Evolutionary conservation across 1,140 invertebrate genomes (phyloP), one percentile per base, ranked within the genome.

Genomic region (Meloidogyne exigua): DNA sequence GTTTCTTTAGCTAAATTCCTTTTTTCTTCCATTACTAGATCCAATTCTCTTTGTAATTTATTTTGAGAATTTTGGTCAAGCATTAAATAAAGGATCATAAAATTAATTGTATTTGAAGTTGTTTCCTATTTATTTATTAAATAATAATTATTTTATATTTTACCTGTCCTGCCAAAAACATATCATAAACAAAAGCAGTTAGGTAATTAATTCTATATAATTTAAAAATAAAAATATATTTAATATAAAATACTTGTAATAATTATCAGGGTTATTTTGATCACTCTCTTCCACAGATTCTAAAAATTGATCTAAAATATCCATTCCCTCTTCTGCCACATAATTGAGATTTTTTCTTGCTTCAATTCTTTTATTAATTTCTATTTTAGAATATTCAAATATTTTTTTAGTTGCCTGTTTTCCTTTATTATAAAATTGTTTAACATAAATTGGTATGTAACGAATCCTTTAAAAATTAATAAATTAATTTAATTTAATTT

Each of bases 71-170:
- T 49, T 36, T 64, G 76, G 57, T 79, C 26, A 12, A 64, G n/a
- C 63, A 81, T 78, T 25, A 81, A 25, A 65, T 92, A 92, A 12
- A 96, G 88, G 11, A 95, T 88, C 79, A 93, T 92, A 93, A 94
- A 96, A 12, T 92, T 90, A 12, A 96, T 84, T 0, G 94, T 93
- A 0, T 92, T 92, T 28, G 93, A 88, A 0, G 93, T 93, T 0
- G 94, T 96, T 85, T 96, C 95, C n/a, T 79, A 9, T 39, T 70
- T 26, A 28, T 62, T 44, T 18, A 21, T n/a, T 2, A 23, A 23
- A 11, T 9, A 11, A 12, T 12, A n/a, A 26, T 11, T 73, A 10
- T 36, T 72, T 72, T 36, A 15, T 62, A 72, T 4, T 39, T 39
- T 23, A 73, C 72, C n/a, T 73, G 72, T 2, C 72, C 72, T 11